These are phyloP conservation scores for Cercopithecus mona DNA, from an alignment of 2,113 vertebrate species.

Conservation along the genomic window DNA sequence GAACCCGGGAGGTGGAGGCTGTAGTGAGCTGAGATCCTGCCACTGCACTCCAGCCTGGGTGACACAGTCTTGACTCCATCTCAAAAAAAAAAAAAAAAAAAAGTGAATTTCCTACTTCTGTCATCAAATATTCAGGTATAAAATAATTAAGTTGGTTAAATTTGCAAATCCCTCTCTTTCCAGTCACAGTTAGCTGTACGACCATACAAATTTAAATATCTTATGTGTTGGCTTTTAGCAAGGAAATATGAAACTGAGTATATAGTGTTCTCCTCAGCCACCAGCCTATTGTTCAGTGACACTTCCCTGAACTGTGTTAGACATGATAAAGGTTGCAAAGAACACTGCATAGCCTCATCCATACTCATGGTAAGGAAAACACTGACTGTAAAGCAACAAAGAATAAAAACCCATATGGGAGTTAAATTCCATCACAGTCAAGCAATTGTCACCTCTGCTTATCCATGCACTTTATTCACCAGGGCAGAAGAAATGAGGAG, in stretches of 20 bases:
- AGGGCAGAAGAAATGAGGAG: background rate
- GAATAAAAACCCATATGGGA: background rate
- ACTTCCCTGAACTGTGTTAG: background rate
- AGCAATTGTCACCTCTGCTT: background rate
- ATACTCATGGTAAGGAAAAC: background rate
- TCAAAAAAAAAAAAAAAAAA: background rate
- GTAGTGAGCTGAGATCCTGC: no score
- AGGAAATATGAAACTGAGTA: background rate
- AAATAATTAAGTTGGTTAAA: background rate
- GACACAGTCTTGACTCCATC: no score
- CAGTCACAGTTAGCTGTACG: background rate
- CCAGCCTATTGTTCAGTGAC: accelerated
- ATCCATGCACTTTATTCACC: background rate
- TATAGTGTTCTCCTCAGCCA: background rate
- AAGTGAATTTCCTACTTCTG: background rate
- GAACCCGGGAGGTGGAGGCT: no score
- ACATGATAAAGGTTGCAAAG: background rate
- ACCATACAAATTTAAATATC: background rate
- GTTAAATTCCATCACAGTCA: background rate
- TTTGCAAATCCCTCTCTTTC: background rate
- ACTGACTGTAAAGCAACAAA: accelerated
- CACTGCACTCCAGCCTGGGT: no score
- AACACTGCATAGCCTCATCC: background rate
- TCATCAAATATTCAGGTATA: background rate
- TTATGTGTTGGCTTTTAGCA: background rate